A percentile compares a stretch with the other conserved stretches of the same genome.
Conservation (phyloP, 2,113 vertebrate genomes). For the Pangasianodon gigas region DNA sequence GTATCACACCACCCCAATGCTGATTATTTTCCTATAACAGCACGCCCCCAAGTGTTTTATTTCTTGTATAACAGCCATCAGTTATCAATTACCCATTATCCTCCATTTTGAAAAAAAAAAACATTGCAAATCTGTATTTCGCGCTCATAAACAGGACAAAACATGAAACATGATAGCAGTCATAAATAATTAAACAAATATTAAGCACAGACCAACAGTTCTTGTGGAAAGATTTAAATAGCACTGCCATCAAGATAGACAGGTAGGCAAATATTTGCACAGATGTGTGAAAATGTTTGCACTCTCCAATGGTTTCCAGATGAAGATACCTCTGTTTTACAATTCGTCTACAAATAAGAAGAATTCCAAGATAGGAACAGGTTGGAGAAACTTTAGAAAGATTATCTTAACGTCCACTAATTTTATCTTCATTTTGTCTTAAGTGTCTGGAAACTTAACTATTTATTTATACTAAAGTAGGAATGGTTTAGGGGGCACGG, state of each 20-base stretch:
- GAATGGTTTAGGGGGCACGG: neutral
- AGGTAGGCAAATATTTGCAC: neutral
- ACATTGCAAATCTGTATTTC: neutral
- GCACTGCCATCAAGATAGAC: neutral
- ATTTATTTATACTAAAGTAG: neutral
- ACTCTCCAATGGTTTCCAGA: neutral
- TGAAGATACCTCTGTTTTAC: neutral
- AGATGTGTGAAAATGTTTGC: neutral
- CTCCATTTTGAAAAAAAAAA: neutral
- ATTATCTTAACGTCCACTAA: neutral
- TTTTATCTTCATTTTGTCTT: neutral
- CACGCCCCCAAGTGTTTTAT: neutral
- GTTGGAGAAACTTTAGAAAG: neutral
- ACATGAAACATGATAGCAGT: neutral
- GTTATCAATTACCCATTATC: neutral
- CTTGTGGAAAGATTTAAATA: neutral
- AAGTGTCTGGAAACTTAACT: neutral
- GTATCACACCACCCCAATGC: neutral
- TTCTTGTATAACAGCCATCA: neutral
- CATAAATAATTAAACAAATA: neutral
- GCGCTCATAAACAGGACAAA: neutral
- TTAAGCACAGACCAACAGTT: neutral
- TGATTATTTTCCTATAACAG: neutral
- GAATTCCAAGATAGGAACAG: neutral
- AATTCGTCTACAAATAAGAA: neutral